Evolutionary conservation across 2,113 vertebrate species (phyloP).

Genomic region (Stigmatopora argus): DNA sequence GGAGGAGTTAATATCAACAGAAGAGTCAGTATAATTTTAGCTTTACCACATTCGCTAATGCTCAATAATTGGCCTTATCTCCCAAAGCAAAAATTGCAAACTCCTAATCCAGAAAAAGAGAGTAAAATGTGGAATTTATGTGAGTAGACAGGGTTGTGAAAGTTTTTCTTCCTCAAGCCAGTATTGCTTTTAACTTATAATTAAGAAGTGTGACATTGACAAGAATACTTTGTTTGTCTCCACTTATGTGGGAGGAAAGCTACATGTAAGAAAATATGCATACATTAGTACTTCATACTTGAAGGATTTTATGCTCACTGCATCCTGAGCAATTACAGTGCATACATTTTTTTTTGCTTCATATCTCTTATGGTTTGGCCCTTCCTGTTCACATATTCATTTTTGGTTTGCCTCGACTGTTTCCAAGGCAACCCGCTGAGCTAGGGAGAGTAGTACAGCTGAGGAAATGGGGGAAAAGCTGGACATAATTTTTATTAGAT

Average conservation of each 20-base stretch:
- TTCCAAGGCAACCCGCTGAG: slow-evolving; percentile 70
- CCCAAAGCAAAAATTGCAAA: neutral
- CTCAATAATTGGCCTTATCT: neutral
- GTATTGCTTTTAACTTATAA: slow-evolving; percentile 9
- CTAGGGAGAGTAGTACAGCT: neutral
- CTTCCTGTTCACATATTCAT: slow-evolving; percentile 31
- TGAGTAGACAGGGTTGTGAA: slow-evolving; percentile 32
- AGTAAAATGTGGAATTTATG: neutral
- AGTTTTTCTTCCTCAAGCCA: slow-evolving; percentile 31
- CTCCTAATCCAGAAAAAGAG: neutral
- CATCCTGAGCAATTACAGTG: slow-evolving; percentile 11
- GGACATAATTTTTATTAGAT: slow-evolving; percentile 30
- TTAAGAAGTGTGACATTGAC: slow-evolving; percentile 9
- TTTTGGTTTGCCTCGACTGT: slow-evolving; percentile 63
- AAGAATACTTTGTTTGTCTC: neutral
- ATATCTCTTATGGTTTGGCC: slow-evolving; percentile 33
- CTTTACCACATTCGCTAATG: neutral
- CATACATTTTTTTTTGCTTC: slow-evolving; percentile 12
- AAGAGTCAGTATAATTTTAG: neutral
- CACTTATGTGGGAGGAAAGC: neutral
- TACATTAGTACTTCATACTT: no score
- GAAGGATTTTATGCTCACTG: slow-evolving; percentile 3
- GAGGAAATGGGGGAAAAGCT: slow-evolving; percentile 27
- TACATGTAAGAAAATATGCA: neutral
- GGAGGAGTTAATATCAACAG: neutral